Conservation (phyloP, 2,888 invertebrate genomes). For the Cosmia pyralina region DNA sequence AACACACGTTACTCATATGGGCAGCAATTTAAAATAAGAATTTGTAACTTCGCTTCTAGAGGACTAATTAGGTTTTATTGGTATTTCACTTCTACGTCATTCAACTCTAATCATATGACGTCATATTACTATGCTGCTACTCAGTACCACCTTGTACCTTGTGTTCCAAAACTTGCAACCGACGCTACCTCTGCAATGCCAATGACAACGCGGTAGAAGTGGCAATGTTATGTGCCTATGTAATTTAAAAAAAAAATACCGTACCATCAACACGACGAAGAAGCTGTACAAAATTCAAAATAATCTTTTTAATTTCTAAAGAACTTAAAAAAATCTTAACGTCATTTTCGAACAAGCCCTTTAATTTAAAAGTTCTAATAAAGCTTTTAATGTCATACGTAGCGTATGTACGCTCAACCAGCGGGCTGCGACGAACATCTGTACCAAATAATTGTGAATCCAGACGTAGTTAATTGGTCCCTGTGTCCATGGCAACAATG, state of each 20-base stretch:
- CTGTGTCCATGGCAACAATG: conserved; percentile 27
- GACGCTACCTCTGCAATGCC: neutral
- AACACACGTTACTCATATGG: neutral
- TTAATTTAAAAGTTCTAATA: neutral
- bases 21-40: conserved; percentile 33
- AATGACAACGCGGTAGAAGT: neutral
- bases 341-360: neutral
- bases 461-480: conserved; percentile 69
- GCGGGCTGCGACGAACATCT: conserved; percentile 40
- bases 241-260: neutral
- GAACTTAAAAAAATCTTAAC: neutral
- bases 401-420: conserved; percentile 5
- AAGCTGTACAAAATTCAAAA: neutral
- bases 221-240: too few relatives aligned
- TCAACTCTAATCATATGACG: neutral
- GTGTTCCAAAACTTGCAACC: neutral
- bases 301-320: neutral
- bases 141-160: neutral
- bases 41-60: conserved; percentile 26
- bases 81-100: conserved; percentile 22
- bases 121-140: neutral
- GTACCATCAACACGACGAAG: neutral
- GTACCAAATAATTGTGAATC: conserved; percentile 67
- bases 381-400: neutral
- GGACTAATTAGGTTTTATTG: conserved; percentile 42